These are phyloP conservation scores for Cephus pulcher DNA, from an alignment of 2,888 invertebrate genomes.

Conservation along the genomic window DNA sequence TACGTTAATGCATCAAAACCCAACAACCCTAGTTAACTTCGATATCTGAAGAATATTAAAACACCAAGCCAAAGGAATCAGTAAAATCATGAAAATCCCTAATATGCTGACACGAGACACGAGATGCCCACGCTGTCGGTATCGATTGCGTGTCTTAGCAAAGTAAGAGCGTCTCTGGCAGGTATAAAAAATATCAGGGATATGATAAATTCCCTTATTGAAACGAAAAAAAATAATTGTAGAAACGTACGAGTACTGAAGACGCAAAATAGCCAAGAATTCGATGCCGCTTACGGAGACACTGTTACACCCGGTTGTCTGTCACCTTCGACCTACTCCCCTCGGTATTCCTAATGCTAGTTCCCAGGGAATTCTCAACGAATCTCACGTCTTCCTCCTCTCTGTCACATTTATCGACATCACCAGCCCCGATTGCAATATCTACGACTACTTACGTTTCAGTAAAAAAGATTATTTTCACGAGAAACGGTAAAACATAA, in stretches of 20 bases:
- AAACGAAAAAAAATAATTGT: background rate
- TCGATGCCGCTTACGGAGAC: constrained; percentile 38
- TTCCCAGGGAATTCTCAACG: background rate
- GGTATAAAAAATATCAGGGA: background rate
- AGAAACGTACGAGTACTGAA: background rate
- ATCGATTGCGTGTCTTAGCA: background rate
- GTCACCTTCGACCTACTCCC: constrained; percentile 62
- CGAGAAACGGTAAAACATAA: constrained; percentile 78
- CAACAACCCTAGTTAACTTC: background rate
- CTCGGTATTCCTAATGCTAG: constrained; percentile 29
- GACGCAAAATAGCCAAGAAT: background rate
- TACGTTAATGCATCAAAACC: background rate
- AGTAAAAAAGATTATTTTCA: constrained; percentile 68
- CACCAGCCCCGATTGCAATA: constrained; percentile 33
- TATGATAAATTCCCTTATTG: background rate
- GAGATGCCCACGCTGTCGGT: constrained; percentile 36
- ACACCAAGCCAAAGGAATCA: background rate
- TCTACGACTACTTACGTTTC: constrained; percentile 63
- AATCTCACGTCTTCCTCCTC: constrained; percentile 3
- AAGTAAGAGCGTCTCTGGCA: background rate
- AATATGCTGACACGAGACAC: constrained; percentile 17
- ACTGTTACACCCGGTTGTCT: constrained; percentile 59
- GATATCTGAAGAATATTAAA: background rate
- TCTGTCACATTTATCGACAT: constrained; percentile 30
- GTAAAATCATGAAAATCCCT: background rate